A percentile compares a stretch with the other conserved stretches of the same genome.
Evolutionary conservation across 2,888 invertebrate genomes (phyloP).

Genomic region (Drosophila mimetica): DNA sequence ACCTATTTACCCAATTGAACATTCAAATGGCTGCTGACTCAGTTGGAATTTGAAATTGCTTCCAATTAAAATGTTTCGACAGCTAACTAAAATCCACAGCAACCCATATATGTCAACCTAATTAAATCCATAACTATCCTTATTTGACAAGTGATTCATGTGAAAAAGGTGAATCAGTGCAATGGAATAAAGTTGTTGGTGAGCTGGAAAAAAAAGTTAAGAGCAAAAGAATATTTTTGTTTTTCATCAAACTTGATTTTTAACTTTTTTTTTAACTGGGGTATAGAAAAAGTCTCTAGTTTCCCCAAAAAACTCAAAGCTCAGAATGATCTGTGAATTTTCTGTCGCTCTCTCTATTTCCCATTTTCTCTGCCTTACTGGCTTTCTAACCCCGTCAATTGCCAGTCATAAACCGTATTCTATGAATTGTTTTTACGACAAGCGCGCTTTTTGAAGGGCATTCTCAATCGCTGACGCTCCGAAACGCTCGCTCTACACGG

Average conservation of each 20-base stretch:
- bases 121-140: constrained; percentile 26
- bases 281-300: not conserved
- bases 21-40: constrained; percentile 17
- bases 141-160: constrained; percentile 27
- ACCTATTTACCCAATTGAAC: not conserved
- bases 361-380: constrained; percentile 3
- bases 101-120: constrained; percentile 17
- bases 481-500: constrained; percentile 13
- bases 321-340: not conserved
- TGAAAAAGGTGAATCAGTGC: constrained; percentile 19
- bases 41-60: constrained; percentile 19
- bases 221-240: too few species aligned
- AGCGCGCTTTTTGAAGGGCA: constrained; percentile 62
- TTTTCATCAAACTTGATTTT: too few species aligned
- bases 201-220: not conserved
- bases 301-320: too few species aligned
- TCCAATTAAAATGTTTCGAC: constrained; percentile 24
- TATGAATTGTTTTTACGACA: constrained; percentile 39
- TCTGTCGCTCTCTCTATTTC: not conserved
- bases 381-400: constrained; percentile 15
- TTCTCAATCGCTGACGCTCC: constrained; percentile 30
- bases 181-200: not conserved
- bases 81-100: constrained; percentile 21
- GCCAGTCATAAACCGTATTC: constrained; percentile 19
- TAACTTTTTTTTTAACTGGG: too few species aligned